Evolutionary conservation across 2,888 invertebrate species (phyloP).

Genomic region (Gastrophysa polygoni): DNA sequence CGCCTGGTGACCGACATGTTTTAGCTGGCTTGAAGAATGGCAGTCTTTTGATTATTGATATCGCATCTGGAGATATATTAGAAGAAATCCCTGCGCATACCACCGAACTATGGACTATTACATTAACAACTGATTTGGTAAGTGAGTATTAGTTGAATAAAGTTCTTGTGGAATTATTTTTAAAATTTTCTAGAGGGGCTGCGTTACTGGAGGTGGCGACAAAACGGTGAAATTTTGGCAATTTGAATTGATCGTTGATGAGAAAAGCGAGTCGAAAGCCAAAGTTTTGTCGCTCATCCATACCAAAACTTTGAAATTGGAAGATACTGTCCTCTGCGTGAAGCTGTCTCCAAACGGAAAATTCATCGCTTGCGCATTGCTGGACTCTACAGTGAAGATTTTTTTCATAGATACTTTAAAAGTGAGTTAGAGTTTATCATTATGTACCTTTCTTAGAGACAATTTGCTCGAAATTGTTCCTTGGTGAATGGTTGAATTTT

Average conservation of each 20-base stretch:
- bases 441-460: too few species aligned
- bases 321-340: constrained; percentile 85
- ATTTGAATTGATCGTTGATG: constrained; percentile 81
- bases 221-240: constrained; percentile 93
- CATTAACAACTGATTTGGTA: constrained; percentile 81
- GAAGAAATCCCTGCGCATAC: constrained; percentile 85
- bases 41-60: constrained; percentile 79
- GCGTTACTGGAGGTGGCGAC: constrained; percentile 87
- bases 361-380: constrained; percentile 85
- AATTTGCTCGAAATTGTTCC: too few species aligned
- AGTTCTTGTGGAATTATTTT: not conserved
- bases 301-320: constrained; percentile 80
- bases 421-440: constrained; percentile 61
- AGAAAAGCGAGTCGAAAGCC: constrained; percentile 66
- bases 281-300: constrained; percentile 80
- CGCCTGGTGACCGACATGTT: constrained; percentile 89
- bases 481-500: too few species aligned
- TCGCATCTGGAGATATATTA: constrained; percentile 78
- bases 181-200: constrained; percentile 66
- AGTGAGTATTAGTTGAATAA: constrained; percentile 20
- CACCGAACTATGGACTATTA: constrained; percentile 76
- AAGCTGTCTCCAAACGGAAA: constrained; percentile 84
- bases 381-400: constrained; percentile 94
- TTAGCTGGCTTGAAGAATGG: constrained; percentile 88
- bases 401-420: constrained; percentile 95